These are phyloP conservation scores for Drosophila setosimentum DNA, from an alignment of 2,888 invertebrate species.

Conservation along the genomic window DNA sequence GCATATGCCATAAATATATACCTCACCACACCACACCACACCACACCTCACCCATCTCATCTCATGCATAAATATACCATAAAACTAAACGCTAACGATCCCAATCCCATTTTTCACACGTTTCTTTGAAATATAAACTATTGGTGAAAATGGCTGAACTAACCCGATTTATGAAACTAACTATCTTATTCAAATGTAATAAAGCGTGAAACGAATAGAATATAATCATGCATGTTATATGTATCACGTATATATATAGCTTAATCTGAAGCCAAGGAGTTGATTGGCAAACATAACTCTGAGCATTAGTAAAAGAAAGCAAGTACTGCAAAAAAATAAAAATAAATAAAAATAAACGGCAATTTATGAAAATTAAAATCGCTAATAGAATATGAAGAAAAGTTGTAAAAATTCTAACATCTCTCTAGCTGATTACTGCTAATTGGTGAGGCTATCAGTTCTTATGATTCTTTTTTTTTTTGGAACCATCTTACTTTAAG, in stretches of 20 bases:
- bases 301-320: background rate
- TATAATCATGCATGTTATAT: background rate
- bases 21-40: background rate
- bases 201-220: background rate
- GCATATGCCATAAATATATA: slow-evolving; percentile 35
- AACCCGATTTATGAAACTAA: background rate
- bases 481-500: background rate
- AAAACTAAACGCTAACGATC: slow-evolving; percentile 42
- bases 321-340: background rate
- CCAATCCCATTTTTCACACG: slow-evolving; percentile 45
- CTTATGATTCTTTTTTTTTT: background rate
- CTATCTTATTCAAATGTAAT: background rate
- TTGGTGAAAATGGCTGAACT: slow-evolving; percentile 5
- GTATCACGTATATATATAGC: background rate
- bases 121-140: slow-evolving; percentile 21
- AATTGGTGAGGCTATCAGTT: background rate
- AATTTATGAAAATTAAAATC: background rate
- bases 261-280: background rate
- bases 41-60: slow-evolving; percentile 9
- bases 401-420: background rate
- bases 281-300: background rate
- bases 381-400: background rate
- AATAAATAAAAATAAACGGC: background rate
- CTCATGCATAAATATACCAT: slow-evolving; percentile 55
- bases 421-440: background rate